A percentile compares a stretch with the other conserved stretches of the same genome.
Conservation (phyloP, 2,113 vertebrate species). For the Aegypius monachus region DNA sequence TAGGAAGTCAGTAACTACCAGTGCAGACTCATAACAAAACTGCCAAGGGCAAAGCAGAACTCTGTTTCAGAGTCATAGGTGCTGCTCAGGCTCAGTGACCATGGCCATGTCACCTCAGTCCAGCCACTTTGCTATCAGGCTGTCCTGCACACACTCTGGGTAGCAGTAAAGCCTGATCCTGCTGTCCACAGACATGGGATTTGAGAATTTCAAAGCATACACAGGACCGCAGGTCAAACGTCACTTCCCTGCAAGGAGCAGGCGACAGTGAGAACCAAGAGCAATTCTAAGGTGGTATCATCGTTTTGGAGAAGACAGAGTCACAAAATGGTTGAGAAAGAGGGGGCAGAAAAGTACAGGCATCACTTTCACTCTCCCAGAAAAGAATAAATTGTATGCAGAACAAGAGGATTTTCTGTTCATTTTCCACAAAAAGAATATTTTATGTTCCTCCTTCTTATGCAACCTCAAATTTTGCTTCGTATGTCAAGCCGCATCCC, state of each 20-base stretch:
- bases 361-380: not conserved
- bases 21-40: not conserved
- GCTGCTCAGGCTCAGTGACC: not conserved
- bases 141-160: not conserved
- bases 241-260: not conserved
- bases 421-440: not conserved
- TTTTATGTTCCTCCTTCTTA: not conserved
- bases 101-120: not conserved
- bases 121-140: not conserved
- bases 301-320: not conserved
- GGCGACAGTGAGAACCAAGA: not conserved
- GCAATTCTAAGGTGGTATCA: not conserved
- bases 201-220: not conserved
- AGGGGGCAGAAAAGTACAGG: not conserved
- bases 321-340: not conserved
- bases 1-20: not conserved
- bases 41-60: not conserved
- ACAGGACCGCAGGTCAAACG: accelerated
- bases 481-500: not conserved
- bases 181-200: not conserved
- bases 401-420: not conserved
- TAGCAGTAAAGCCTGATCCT: not conserved
- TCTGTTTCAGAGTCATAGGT: not conserved
- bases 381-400: not conserved
- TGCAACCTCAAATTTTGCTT: not conserved